Conservation (phyloP, 2,113 vertebrate genomes). For the Pycnonotus jocosus region DNA sequence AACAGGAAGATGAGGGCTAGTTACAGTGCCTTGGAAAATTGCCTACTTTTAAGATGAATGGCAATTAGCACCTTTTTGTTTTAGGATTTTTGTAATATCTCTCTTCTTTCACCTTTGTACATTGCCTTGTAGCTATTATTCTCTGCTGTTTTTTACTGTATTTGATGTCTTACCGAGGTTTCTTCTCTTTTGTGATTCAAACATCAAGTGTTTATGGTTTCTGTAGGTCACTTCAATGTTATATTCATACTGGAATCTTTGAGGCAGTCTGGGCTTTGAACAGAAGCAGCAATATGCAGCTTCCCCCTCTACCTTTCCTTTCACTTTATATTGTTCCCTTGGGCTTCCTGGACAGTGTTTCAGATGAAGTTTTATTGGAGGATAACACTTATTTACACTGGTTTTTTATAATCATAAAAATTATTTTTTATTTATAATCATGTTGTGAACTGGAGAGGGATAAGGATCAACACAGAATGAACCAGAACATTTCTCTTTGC, state of each 20-base stretch:
- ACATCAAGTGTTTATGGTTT: constrained; percentile 42
- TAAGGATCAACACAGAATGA: background rate
- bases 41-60: constrained; percentile 59
- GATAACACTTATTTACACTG: background rate
- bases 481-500: background rate
- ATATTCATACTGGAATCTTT: constrained; percentile 41
- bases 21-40: constrained; percentile 56
- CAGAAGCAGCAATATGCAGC: background rate
- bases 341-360: constrained; percentile 29
- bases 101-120: constrained; percentile 50
- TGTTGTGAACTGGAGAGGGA: background rate
- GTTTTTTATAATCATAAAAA: background rate
- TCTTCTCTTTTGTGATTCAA: constrained; percentile 11
- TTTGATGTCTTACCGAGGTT: constrained; percentile 7
- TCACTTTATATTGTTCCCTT: constrained; percentile 25
- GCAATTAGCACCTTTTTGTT: constrained; percentile 62
- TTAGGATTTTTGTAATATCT: constrained; percentile 43
- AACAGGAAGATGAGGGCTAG: background rate
- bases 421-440: background rate
- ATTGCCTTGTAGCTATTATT: constrained; percentile 53
- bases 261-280: constrained; percentile 51
- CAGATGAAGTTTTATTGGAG: constrained; percentile 25
- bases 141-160: background rate
- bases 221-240: constrained; percentile 70
- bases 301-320: background rate